These are phyloP conservation scores for Falcunculus frontatus DNA, from an alignment of 2,113 vertebrate genomes.

Conservation along the genomic window DNA sequence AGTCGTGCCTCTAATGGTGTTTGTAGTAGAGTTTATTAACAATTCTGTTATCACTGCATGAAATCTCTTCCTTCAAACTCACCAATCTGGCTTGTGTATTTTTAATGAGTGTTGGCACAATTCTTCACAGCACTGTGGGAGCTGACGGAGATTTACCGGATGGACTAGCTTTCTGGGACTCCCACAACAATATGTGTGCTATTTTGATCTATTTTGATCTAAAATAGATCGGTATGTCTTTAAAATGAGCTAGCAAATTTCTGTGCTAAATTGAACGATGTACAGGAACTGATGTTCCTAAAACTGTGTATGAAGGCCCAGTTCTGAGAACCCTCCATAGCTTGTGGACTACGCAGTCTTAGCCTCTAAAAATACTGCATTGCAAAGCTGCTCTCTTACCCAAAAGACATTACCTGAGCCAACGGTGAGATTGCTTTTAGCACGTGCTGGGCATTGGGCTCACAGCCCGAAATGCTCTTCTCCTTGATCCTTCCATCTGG, in stretches of 20 bases:
- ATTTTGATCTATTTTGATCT: constrained; percentile 7
- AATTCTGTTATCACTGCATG: background rate
- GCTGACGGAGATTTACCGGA: background rate
- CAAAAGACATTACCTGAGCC: background rate
- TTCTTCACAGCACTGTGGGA: background rate
- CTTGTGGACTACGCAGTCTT: background rate
- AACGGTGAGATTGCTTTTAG: background rate
- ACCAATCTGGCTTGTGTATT: background rate
- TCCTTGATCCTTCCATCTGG: background rate
- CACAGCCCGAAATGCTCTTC: background rate
- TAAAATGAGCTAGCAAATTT: background rate
- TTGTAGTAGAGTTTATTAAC: background rate
- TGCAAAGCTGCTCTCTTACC: background rate
- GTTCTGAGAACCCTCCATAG: background rate
- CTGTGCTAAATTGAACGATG: background rate
- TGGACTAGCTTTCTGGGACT: constrained; percentile 32
- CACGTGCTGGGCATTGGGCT: background rate
- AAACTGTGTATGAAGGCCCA: background rate
- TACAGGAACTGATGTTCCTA: background rate
- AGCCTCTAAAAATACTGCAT: background rate
- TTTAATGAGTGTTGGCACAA: constrained; percentile 37
- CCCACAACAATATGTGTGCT: background rate
- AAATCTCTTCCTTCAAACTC: constrained; percentile 16
- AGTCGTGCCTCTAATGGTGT: background rate
- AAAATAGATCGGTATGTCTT: background rate